Evolutionary conservation across 1,140 invertebrate species (phyloP).

Genomic region (Pseudomyrmex cubaensis): DNA sequence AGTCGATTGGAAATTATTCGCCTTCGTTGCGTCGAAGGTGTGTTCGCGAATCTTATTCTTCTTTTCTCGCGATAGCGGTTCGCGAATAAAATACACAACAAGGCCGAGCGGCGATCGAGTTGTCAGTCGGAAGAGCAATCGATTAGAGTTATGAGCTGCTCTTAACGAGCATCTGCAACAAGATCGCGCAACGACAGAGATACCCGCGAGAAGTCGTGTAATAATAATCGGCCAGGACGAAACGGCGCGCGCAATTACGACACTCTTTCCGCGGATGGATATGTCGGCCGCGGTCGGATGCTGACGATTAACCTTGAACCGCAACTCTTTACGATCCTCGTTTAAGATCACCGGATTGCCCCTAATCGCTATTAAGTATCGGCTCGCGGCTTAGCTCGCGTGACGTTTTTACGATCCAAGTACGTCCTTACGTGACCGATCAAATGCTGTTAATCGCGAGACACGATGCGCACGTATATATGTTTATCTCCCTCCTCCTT

Average conservation of each 20-base stretch:
- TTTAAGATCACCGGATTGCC: slow-evolving; percentile 17
- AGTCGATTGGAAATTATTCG: not conserved
- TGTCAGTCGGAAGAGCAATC: slow-evolving; percentile 53
- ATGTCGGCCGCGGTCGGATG: slow-evolving; percentile 4
- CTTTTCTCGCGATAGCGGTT: not conserved
- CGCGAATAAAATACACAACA: slow-evolving; percentile 1
- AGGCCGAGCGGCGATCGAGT: slow-evolving; percentile 40
- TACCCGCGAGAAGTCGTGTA: slow-evolving; percentile 15
- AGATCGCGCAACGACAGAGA: not conserved
- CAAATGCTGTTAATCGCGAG: slow-evolving; percentile 39
- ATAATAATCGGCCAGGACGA: slow-evolving; percentile 18
- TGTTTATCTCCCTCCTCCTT: not conserved
- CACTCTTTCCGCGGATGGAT: slow-evolving; percentile 24
- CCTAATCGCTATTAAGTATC: slow-evolving; percentile 56
- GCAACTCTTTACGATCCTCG: slow-evolving; percentile 25
- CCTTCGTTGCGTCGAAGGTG: not conserved
- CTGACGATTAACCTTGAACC: slow-evolving; percentile 54
- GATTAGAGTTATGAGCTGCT: slow-evolving; percentile 46
- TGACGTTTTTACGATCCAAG: slow-evolving; percentile 38
- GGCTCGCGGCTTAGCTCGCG: slow-evolving; percentile 17
- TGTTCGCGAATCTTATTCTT: not conserved
- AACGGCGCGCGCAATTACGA: slow-evolving; percentile 22
- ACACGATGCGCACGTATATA: not conserved
- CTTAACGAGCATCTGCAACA: slow-evolving; percentile 41
- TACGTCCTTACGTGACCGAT: slow-evolving; percentile 50